Conservation (phyloP, 2,888 invertebrate species). For the Sepiola atlantica region DNA sequence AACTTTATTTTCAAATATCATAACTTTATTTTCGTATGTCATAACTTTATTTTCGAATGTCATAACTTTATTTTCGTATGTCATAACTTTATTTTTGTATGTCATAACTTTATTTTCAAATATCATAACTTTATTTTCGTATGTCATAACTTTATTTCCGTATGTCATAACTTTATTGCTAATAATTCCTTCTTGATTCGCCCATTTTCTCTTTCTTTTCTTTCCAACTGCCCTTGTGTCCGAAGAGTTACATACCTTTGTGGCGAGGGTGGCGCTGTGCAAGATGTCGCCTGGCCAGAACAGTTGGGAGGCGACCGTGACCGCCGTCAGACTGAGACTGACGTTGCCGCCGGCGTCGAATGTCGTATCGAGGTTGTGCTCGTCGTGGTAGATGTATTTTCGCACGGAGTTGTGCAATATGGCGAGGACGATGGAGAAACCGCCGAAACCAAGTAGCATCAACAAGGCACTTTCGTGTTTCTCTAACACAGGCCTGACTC, state of each 20-base stretch:
- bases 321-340: conserved; percentile 67
- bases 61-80: no score
- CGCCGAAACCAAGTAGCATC: conserved; percentile 69
- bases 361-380: conserved; percentile 69
- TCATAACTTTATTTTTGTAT: no score
- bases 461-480: conserved; percentile 66
- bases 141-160: no score
- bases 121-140: no score
- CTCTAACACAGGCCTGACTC: conserved; percentile 64
- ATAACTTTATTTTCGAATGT: no score
- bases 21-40: no score
- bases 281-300: conserved; percentile 71
- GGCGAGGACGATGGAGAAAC: conserved; percentile 68
- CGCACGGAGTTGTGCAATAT: conserved; percentile 66
- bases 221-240: not conserved
- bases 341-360: conserved; percentile 71
- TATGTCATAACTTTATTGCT: no score
- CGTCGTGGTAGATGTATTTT: conserved; percentile 68
- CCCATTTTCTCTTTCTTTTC: no score
- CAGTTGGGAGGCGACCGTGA: conserved; percentile 68
- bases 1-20: no score
- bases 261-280: conserved; percentile 68
- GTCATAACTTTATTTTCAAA: no score
- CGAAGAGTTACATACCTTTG: conserved; percentile 58
- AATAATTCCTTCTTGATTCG: no score